These are phyloP conservation scores for Leuciscus idus DNA, from an alignment of 2,113 vertebrate species.

Conservation along the genomic window DNA sequence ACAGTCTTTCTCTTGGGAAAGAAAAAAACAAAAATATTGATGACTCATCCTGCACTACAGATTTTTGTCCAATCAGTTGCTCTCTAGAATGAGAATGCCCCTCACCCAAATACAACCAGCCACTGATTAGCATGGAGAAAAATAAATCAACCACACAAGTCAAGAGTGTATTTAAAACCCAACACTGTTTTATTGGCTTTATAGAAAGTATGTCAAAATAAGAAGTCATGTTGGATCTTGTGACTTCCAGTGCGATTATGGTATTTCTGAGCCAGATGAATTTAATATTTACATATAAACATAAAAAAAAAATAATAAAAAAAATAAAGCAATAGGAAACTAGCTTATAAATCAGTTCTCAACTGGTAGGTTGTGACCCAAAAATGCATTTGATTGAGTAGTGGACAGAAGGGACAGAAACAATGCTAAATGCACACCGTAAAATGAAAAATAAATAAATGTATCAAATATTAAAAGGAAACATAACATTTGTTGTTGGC, in stretches of 20 bases:
- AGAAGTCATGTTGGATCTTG: background rate
- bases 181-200: slow-evolving; percentile 15
- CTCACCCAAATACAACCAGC: background rate
- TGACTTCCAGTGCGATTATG: background rate
- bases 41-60: background rate
- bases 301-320: background rate
- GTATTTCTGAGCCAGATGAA: no score
- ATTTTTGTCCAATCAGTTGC: background rate
- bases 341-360: background rate
- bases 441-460: background rate
- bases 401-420: background rate
- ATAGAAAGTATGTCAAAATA: background rate
- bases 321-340: background rate
- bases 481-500: background rate
- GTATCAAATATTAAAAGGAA: background rate
- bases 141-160: background rate
- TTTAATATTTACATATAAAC: slow-evolving; percentile 16
- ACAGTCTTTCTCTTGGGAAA: background rate
- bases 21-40: background rate
- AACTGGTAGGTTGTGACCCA: background rate
- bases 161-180: background rate
- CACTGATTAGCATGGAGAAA: background rate
- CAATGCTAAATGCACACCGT: background rate
- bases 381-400: background rate
- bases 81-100: background rate